Base-by-base conservation (phyloP, 2,888 invertebrate species). In the Taenaris catops region DNA sequence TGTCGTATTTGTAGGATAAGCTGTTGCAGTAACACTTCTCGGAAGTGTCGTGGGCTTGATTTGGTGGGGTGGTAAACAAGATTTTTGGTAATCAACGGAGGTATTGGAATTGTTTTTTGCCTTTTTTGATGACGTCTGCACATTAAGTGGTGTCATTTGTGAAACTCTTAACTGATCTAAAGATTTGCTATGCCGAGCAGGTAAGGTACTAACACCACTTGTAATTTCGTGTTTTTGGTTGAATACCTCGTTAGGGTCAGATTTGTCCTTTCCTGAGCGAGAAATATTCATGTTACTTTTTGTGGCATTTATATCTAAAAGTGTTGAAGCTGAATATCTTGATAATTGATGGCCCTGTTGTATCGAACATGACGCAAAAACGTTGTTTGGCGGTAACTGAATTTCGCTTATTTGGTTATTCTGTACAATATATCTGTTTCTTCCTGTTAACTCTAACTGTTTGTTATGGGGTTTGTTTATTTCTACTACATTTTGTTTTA, bases 181-280 rank as follows among this genome's bases (percentile, higher is more conserved):
- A 1, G 94, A 94, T 64, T 94, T 94, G 66, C 94, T 94, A 58
- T 95, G 95, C 35, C 94, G 86, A 0, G 93, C 91, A 1, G 92
- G 92, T 24, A 92, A 61, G 0, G 89, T 89, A 23, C 83, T 89
- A 4, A 87, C 80, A 16, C 87, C 88, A 42, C 79, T 83, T 5
- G 69, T 72, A 19, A 83, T 72, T 65, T 76, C 75, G 51, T 73
- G 76, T 58, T 79, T 79, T 43, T 74, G 74, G 19, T 59, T 65
- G 36, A 75, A 66, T 1, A 62, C 64, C 57, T 78, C 75, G 38
- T 65, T 72, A 9, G 56, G 52, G 45, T 78, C 65, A 16, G 50
- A 51, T 49, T 66, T 70, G n/a, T 75, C 70, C 50, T 67, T 76
- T 16, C 61, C 69, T 18, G 58, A 31, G 27, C 68, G 68, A 2